Evolutionary conservation across 2,797 vertebrate genomes (phyloP).

Genomic region (Uromys caudimaculatus): DNA sequence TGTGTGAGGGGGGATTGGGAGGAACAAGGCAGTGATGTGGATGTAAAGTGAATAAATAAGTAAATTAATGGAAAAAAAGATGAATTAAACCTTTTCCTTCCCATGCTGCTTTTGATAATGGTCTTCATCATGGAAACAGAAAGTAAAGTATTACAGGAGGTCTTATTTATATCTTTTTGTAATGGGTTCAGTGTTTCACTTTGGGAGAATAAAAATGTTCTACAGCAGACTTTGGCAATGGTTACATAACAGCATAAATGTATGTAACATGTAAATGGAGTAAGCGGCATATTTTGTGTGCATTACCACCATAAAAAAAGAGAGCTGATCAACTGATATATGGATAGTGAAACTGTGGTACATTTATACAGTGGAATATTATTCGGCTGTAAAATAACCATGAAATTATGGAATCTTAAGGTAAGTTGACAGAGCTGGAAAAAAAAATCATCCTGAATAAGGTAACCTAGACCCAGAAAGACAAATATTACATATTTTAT

Average conservation of each 20-base stretch:
- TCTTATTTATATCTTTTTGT: neutral
- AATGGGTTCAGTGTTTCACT: neutral
- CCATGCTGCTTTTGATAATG: neutral
- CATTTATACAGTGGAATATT: neutral
- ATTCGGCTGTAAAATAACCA: neutral
- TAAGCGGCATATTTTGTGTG: neutral
- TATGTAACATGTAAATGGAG: slow-evolving; percentile 1
- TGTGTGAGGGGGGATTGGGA: neutral
- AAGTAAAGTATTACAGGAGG: neutral
- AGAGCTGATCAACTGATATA: neutral
- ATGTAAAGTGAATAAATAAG: neutral
- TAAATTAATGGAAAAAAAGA: neutral
- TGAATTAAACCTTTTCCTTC: neutral
- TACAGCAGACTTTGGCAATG: neutral
- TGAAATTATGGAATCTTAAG: neutral
- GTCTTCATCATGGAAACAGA: neutral
- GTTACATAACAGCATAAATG: neutral
- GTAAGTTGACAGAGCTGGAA: neutral
- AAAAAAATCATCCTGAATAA: neutral
- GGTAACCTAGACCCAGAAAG: neutral
- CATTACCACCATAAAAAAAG: neutral
- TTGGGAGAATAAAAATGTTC: neutral
- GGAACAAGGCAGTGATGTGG: neutral
- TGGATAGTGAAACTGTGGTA: neutral
- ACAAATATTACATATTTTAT: neutral